Evolutionary conservation across 2,113 vertebrate species (phyloP).

Genomic region (Lophochroa leadbeateri): DNA sequence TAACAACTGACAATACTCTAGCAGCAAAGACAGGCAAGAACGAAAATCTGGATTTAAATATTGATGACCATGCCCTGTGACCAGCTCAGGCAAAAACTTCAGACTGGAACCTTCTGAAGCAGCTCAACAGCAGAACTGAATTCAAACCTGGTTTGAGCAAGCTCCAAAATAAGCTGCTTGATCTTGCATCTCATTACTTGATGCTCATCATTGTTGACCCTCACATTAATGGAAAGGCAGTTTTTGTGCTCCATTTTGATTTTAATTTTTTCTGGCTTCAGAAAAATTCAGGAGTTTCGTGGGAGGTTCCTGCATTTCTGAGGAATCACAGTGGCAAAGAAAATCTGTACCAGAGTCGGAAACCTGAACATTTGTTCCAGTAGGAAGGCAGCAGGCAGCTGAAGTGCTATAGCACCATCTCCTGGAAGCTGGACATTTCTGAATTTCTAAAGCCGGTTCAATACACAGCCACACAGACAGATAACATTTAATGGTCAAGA

Average conservation of each 20-base stretch:
- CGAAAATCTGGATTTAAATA: neutral
- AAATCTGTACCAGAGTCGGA: neutral
- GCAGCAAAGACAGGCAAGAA: neutral
- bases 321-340: neutral
- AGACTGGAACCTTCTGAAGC: neutral
- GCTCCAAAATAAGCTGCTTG: neutral
- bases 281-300: neutral
- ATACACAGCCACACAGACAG: neutral
- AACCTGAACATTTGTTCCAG: neutral
- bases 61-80: neutral
- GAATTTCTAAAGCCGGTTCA: neutral
- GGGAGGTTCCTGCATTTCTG: neutral
- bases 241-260: neutral
- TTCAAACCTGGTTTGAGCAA: neutral
- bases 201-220: neutral
- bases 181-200: neutral
- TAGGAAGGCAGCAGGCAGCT: neutral
- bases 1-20: neutral
- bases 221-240: neutral
- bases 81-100: neutral
- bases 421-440: conserved; percentile 9
- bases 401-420: conserved; percentile 66
- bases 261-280: neutral
- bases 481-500: neutral
- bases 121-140: neutral